Percentiles rank a stretch among this genome's conserved stretches.
Conservation (phyloP, 2,888 invertebrate genomes). For the Hirtodrosophila duncani region DNA sequence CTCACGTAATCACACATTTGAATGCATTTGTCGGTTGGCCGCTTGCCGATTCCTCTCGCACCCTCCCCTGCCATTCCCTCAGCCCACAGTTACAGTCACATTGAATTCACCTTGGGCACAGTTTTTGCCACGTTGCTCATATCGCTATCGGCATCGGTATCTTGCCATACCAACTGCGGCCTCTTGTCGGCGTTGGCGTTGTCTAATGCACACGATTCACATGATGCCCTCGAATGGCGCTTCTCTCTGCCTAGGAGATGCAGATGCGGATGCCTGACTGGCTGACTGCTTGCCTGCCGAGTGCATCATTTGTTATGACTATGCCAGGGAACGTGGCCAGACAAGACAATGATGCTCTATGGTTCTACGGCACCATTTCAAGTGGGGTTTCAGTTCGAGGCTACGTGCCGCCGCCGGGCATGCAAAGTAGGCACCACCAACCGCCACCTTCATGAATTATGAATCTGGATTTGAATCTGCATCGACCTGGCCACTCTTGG, state of each 20-base stretch:
- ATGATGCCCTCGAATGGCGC: slow-evolving; percentile 7
- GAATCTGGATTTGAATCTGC: slow-evolving; percentile 46
- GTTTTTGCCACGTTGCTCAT: slow-evolving; percentile 20
- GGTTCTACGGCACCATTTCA: slow-evolving; percentile 25
- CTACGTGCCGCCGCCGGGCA: slow-evolving; percentile 46
- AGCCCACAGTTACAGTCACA: slow-evolving; percentile 22
- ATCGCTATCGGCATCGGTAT: not conserved
- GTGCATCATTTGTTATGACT: slow-evolving; percentile 65
- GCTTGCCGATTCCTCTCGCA: not conserved
- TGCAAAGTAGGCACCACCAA: slow-evolving; percentile 53
- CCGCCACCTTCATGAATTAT: no score
- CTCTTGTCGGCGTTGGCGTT: not conserved
- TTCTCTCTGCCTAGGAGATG: no score
- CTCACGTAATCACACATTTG: slow-evolving; percentile 5
- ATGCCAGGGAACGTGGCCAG: slow-evolving; percentile 67
- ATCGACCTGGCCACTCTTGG: no score
- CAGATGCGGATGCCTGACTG: not conserved
- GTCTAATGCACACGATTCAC: slow-evolving; percentile 9
- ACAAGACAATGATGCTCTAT: slow-evolving; percentile 65
- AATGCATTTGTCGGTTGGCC: slow-evolving; percentile 9
- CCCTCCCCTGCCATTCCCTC: slow-evolving; percentile 8
- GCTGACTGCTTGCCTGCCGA: slow-evolving; percentile 26
- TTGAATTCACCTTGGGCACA: slow-evolving; percentile 42
- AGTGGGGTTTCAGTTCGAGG: slow-evolving; percentile 25
- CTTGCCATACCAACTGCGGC: not conserved